Evolutionary conservation across 2,797 vertebrate genomes (phyloP).

Genomic region (Gymnodraco acuticeps): DNA sequence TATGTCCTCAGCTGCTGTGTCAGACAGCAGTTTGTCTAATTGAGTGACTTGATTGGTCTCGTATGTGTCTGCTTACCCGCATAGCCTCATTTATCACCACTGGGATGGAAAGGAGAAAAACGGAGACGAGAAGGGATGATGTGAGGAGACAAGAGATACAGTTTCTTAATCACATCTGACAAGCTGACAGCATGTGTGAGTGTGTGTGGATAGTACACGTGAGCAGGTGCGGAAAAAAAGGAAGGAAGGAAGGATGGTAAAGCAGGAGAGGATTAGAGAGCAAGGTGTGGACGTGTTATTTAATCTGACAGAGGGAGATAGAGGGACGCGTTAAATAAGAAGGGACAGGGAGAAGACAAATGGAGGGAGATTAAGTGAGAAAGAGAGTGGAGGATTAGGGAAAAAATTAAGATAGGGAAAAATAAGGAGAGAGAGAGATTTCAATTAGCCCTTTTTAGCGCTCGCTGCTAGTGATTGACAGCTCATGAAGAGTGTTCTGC

Average conservation of each 20-base stretch:
- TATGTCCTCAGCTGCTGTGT: conserved; percentile 48
- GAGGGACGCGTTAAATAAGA: neutral
- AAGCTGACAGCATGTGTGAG: conserved; percentile 20
- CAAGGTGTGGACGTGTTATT: conserved; percentile 2
- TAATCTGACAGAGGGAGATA: conserved; percentile 24
- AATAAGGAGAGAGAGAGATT: conserved; percentile 28
- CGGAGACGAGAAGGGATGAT: conserved; percentile 4
- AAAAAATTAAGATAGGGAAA: conserved; percentile 8
- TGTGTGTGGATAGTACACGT: neutral
- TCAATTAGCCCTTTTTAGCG: conserved; percentile 40
- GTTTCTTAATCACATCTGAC: conserved; percentile 50
- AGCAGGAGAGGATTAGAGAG: conserved; percentile 15
- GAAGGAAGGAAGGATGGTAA: neutral
- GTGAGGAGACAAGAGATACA: conserved; percentile 27
- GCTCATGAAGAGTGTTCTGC: conserved; percentile 48
- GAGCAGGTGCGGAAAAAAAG: conserved; percentile 17
- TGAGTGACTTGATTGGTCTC: conserved; percentile 76
- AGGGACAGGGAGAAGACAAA: conserved; percentile 1
- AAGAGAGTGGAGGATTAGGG: conserved; percentile 3
- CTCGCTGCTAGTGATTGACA: conserved; percentile 61
- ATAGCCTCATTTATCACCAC: conserved; percentile 60
- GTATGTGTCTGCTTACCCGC: conserved; percentile 66
- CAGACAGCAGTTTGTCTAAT: conserved; percentile 75
- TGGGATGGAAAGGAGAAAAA: conserved; percentile 12
- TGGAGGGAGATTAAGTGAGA: neutral